These are phyloP conservation scores for Atlantisia rogersi DNA, from an alignment of 2,113 vertebrate species.

Conservation along the genomic window DNA sequence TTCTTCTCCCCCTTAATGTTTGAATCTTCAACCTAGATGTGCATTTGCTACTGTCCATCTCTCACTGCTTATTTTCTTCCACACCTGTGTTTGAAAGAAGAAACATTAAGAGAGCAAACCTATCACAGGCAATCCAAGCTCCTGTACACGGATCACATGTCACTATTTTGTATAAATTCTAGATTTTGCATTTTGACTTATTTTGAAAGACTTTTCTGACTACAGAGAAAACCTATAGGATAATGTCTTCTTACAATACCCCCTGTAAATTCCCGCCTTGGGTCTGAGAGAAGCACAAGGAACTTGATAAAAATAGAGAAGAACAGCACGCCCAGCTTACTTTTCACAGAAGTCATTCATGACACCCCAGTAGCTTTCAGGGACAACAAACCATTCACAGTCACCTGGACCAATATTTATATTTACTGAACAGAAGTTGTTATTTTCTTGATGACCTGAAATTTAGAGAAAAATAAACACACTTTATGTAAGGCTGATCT, in stretches of 20 bases:
- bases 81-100: neutral
- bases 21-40: neutral
- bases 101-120: neutral
- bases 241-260: neutral
- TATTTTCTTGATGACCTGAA: slow-evolving; percentile 98
- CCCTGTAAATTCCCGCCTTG: neutral
- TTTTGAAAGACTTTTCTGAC: neutral
- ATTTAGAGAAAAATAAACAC: slow-evolving; percentile 20
- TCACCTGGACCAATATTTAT: slow-evolving; percentile 99
- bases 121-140: neutral
- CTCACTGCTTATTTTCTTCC: neutral
- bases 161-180: neutral
- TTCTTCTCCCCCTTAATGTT: neutral
- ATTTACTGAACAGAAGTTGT: slow-evolving; percentile 98
- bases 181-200: neutral
- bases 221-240: neutral
- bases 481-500: neutral
- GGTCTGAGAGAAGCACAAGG: neutral
- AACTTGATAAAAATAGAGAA: neutral
- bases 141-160: neutral
- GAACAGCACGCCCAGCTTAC: slow-evolving; percentile 69
- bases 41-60: neutral
- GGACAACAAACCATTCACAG: slow-evolving; percentile 98
- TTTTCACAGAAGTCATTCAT: slow-evolving; percentile 99
- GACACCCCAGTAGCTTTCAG: slow-evolving; percentile 94